A percentile compares a stretch with the other conserved stretches of the same genome.
Evolutionary conservation across 2,797 vertebrate species (phyloP).

Genomic region (Coregonus ussuriensis): DNA sequence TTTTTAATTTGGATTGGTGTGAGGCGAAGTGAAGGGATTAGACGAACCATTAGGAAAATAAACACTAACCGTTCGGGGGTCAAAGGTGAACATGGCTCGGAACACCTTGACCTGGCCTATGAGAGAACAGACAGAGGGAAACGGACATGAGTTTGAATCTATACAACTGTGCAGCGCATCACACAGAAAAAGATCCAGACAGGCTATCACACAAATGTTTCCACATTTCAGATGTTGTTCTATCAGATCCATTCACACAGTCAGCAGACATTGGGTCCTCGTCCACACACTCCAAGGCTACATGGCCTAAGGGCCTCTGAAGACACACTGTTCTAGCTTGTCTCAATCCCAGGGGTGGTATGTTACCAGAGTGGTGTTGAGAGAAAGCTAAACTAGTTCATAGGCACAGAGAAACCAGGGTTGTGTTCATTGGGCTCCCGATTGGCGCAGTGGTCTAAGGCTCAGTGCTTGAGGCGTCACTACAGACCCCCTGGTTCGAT

Average conservation of each 20-base stretch:
- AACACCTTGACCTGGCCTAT: conserved; percentile 96
- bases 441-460: too few species aligned
- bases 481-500: too few species aligned
- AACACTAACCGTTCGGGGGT: conserved; percentile 92
- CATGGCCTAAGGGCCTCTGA: conserved; percentile 3
- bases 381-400: conserved; percentile 21
- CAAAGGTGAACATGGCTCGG: conserved; percentile 92
- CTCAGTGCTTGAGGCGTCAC: too few species aligned
- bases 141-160: not conserved
- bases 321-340: conserved; percentile 10
- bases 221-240: too few species aligned
- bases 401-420: not conserved
- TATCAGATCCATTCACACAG: conserved; percentile 9
- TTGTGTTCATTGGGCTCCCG: not conserved
- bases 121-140: conserved; percentile 36
- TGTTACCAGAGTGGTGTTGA: conserved; percentile 46
- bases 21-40: not conserved
- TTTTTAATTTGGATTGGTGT: not conserved
- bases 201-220: not conserved
- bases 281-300: conserved; percentile 15
- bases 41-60: not conserved
- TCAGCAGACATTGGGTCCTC: not conserved
- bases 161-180: not conserved
- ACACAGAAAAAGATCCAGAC: not conserved
- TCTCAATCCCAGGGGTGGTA: conserved; percentile 39